Base-by-base conservation (phyloP, 1,140 invertebrate genomes). In the Drosophila tristis region DNA sequence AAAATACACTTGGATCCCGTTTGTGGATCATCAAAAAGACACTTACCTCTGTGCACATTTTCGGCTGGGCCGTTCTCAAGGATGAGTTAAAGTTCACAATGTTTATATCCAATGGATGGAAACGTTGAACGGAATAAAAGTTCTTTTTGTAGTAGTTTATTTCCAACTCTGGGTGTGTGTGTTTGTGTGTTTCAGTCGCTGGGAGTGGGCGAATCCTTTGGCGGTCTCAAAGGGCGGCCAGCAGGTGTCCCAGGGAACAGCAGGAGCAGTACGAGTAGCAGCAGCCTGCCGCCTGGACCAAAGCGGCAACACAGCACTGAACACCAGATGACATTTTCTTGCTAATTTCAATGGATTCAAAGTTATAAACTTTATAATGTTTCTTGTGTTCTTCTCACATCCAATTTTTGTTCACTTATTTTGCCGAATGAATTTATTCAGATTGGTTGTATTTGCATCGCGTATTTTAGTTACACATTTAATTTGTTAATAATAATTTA, bases 11-110 rank as follows among this genome's bases (percentile, higher is more conserved):
- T 31, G 8, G 31, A 31, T 31, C 31, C 8, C 2, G 8, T 31
- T 31, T 3, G 2, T 20, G 13, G 11, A 13, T 39, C 35, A 39
- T 35, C 31, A 35, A 35, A 35, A 39, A 11, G 15, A 20, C 44
- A 79, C 84, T 89, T 68, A 89, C 84, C 84, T 89, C 84, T 64
- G 84, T 89, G 84, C 84, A 89, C 84, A 89, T 89, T 84, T 82
- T 89, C 75, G 82, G 82, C 82, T 82, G 78, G 47, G 82, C 82
- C 84, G 84, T 90, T 57, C 47, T 63, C 31, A 74, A 44, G 73
- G 42, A 45, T 48, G 54, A 57, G 53, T 6, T 23, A 13, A 4
- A 65, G 55, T 73, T 87, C 49, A 82, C 78, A 82, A 74, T 59
- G 66, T 72, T 81, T 87, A 72, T 82, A 87, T 82, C 78, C 78